Evolutionary conservation across 2,113 vertebrate species (phyloP), one percentile per base, ranked within the genome.

Genomic region (Podarcis cretensis): DNA sequence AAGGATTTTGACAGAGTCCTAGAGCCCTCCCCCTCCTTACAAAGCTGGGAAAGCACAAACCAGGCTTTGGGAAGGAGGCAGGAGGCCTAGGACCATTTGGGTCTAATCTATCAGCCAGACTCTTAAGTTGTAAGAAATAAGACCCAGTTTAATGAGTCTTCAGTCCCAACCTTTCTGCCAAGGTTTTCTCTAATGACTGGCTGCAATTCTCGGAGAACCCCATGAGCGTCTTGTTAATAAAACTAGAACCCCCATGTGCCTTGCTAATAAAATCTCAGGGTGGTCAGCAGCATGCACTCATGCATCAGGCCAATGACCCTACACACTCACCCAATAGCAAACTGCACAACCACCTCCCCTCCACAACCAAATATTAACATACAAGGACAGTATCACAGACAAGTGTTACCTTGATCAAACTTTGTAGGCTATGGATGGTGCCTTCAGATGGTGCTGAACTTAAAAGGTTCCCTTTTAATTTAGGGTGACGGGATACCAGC

Each of bases 391-490:
- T 88, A 95, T 85, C 68, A 85, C 92, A 92, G 94, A 90, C 87
- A 9, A 86, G 84, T 93, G 95, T 97, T 96, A 99, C 98, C 97
- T 98, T 97, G 91, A 96, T 95, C 89, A 96, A 95, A 91, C 95
- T 96, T n/a, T 94, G 96, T 89, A 97, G 96, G 87, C 97, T 94
- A 91, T 96, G 93, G 92, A 88, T 93, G 94, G 95, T 88, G 94
- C 93, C 93, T 96, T 93, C 95, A 95, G 95, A 93, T 92, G 92
- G 91, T 91, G 94, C 87, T 92, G 96, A 96, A 96, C 93, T 94
- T 94, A 96, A 88, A 83, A 96, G 91, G 93, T 96, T 96, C 96
- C 89, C 96, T 96, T 98, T 98, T 95, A 98, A 95, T 97, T 96
- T 97, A 84, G 94, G 95, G 95, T 98, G 97, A 96, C 96, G 96